Percentiles rank a stretch among this genome's conserved stretches.
Conservation (phyloP, 1,140 invertebrate genomes). For the Semibalanus balanoides region DNA sequence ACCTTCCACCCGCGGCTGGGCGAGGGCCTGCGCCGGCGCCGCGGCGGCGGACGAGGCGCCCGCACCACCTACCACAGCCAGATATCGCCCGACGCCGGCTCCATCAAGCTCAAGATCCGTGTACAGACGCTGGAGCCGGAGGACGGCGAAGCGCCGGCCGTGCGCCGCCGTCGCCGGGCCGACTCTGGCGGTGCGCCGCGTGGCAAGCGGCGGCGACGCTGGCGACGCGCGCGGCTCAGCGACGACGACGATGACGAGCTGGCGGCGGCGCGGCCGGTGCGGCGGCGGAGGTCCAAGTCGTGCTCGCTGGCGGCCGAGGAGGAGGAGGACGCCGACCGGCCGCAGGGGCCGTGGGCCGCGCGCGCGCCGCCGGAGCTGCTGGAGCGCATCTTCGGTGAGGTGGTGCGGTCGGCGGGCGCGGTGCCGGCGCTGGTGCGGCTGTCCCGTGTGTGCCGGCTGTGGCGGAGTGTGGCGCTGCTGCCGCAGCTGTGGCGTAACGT, state of each 20-base stretch:
- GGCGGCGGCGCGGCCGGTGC: neutral
- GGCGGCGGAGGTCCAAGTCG: neutral
- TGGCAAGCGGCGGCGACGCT: neutral
- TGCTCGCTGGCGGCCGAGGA: neutral
- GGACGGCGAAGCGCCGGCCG: neutral
- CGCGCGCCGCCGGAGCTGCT: neutral
- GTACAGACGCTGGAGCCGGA: neutral
- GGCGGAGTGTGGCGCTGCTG: constrained; percentile 48
- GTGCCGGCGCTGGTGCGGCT: constrained; percentile 30
- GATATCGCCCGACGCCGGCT: neutral
- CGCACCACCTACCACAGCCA: constrained; percentile 1
- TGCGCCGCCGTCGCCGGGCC: neutral
- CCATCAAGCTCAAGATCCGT: neutral
- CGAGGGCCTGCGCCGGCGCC: neutral
- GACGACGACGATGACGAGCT: neutral
- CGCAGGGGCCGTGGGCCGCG: neutral
- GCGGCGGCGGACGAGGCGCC: too few relatives aligned
- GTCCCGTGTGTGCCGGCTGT: constrained; percentile 54
- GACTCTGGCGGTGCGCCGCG: neutral
- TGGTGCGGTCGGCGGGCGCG: neutral
- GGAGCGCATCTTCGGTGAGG: neutral
- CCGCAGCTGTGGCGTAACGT: constrained; percentile 57
- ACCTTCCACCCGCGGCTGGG: neutral
- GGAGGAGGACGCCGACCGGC: neutral
- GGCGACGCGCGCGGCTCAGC: neutral